Conservation (phyloP, 35 echinoderm and acorn worm species). For the Eucidaris tribuloides region DNA sequence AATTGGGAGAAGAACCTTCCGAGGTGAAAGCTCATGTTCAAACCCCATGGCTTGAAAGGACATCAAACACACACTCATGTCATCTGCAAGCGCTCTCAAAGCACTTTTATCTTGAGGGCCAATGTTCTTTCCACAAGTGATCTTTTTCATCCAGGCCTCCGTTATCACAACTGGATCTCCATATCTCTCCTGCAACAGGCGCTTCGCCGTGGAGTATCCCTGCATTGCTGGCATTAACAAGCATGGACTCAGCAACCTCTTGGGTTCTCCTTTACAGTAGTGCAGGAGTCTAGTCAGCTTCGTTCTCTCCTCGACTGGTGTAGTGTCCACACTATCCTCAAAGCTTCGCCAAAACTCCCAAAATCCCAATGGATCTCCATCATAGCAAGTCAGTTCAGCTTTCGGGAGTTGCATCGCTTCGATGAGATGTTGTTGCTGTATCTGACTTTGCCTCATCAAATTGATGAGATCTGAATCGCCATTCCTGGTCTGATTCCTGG, state of each 20-base stretch:
- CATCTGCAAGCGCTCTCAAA: slow-evolving; percentile 43
- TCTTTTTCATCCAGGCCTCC: slow-evolving; percentile 41
- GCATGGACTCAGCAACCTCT: slow-evolving; percentile 2
- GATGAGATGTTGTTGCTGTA: slow-evolving; percentile 29
- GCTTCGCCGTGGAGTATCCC: slow-evolving; percentile 1
- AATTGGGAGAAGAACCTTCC: not conserved
- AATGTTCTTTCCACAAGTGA: not conserved
- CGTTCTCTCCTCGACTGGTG: not conserved
- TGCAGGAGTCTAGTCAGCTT: slow-evolving; percentile 55
- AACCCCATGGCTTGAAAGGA: slow-evolving; percentile 38
- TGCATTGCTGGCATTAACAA: slow-evolving; percentile 16
- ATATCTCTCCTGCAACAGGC: slow-evolving; percentile 43
- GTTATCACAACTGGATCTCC: slow-evolving; percentile 30
- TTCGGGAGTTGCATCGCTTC: slow-evolving; percentile 51
- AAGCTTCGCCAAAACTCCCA: slow-evolving; percentile 32
- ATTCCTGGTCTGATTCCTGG: not conserved
- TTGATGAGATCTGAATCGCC: not conserved
- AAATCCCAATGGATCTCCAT: slow-evolving; percentile 42
- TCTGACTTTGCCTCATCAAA: not conserved
- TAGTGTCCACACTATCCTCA: slow-evolving; percentile 41
- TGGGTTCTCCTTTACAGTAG: slow-evolving; percentile 46
- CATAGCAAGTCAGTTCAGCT: slow-evolving; percentile 39
- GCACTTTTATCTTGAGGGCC: slow-evolving; percentile 4
- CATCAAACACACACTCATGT: slow-evolving; percentile 36
- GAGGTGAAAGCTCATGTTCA: slow-evolving; percentile 10